Evolutionary conservation across 2,888 invertebrate genomes (phyloP).

Genomic region (Protula sp.): DNA sequence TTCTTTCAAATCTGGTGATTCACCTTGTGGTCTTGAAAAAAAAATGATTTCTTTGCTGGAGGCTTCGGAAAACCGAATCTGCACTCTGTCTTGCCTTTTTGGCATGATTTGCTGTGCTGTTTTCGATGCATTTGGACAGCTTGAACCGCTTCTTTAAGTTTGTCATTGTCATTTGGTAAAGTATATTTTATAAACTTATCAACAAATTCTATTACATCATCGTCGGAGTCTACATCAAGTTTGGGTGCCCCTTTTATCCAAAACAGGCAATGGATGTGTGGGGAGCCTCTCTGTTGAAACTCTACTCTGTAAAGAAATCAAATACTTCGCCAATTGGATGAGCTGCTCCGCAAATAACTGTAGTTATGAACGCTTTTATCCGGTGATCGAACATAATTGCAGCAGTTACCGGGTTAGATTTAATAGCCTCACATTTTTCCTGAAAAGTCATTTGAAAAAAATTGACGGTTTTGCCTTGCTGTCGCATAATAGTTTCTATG

Average conservation of each 20-base stretch:
- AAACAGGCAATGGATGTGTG: not conserved
- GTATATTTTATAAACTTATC: not conserved
- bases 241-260: conserved; percentile 1
- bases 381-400: not conserved
- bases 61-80: too few relatives aligned
- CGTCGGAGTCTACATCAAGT: not conserved
- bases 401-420: not conserved
- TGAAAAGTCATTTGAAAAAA: too few relatives aligned
- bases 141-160: not conserved
- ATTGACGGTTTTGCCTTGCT: too few relatives aligned
- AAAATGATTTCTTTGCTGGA: too few relatives aligned
- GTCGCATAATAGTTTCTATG: too few relatives aligned
- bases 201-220: not conserved
- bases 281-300: conserved; percentile 1
- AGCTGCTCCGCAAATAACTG: not conserved
- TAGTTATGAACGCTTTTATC: not conserved
- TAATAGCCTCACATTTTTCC: too few relatives aligned
- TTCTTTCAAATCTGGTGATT: too few relatives aligned
- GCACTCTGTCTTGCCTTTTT: too few relatives aligned
- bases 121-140: too few relatives aligned
- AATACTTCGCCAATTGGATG: not conserved
- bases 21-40: too few relatives aligned
- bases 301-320: not conserved
- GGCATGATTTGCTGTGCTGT: too few relatives aligned
- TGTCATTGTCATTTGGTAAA: not conserved